Evolutionary conservation across 2,888 invertebrate genomes (phyloP), one percentile per base, ranked within the genome.

Genomic region (Drosophila nigricruria): DNA sequence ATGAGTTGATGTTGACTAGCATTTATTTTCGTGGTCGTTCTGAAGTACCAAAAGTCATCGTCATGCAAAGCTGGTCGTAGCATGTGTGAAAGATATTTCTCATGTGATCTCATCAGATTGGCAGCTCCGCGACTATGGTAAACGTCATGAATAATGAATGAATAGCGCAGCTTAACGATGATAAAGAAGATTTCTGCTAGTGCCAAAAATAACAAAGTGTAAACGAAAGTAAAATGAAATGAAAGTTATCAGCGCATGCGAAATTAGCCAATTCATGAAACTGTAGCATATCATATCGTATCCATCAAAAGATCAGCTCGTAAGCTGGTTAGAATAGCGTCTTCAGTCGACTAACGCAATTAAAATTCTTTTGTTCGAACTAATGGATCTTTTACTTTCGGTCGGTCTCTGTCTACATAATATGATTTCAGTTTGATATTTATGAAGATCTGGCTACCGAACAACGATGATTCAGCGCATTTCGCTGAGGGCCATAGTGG

Each of bases 171-270:
- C 30, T 70, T 53, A 62, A 57, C 56, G 70, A 45, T 43, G 40
- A 73, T 73, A 70, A 78, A 71, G 59, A 54, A 61, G 67, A 60
- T 75, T 70, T 82, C 76, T 56, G 65, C 81, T 65, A 75, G 75
- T 88, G 68, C 72, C 60, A 65, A 50, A 59, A 52, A 20, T 54
- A 32, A 67, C 42, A 50, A 88, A 70, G 83, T 88, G 88, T 82
- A 81, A 88, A 86, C 72, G 83, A 88, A 84, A 86, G 88, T 73
- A 70, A 86, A 86, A 74, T 75, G 62, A 88, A 80, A 81, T 81
- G 87, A 82, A 82, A 82, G 87, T 81, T 83, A 87, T 82, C 81
- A 58, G 59, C 59, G 45, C 70, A 64, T 74, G 30, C 68, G 32
- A 73, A 67, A 63, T 62, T 62, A 65, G 66, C 65, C 70, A 77